phyloP scores from a whole-genome alignment of 2,113 vertebrate genomes.

The Aegithalos caudatus region DNA sequence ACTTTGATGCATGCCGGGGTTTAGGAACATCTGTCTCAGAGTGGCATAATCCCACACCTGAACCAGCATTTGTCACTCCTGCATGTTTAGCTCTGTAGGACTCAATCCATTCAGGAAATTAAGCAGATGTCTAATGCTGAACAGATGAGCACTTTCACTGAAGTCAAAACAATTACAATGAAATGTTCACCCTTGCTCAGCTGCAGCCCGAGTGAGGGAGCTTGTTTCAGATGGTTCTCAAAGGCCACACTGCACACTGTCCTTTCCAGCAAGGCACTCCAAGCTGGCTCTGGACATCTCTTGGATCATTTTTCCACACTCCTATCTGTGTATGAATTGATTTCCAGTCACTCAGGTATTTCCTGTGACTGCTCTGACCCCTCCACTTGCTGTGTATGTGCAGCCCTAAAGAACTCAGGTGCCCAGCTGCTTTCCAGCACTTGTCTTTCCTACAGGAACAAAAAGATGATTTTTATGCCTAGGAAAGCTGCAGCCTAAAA shows the following conservation, averaged over 20 bases:
- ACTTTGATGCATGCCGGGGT: not conserved
- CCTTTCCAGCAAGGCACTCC: not conserved
- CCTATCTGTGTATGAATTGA: not conserved
- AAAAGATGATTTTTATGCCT: not conserved
- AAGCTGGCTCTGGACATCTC: not conserved
- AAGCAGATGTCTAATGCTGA: not conserved
- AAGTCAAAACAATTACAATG: not conserved
- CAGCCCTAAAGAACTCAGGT: not conserved
- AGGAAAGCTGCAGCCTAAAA: not conserved
- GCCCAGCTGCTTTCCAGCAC: not conserved
- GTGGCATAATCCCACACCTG: not conserved
- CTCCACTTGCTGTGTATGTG: not conserved
- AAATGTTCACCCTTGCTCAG: not conserved
- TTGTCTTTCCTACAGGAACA: not conserved
- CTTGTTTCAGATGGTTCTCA: not conserved
- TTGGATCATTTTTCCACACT: not conserved
- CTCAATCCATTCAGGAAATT: constrained; percentile 4
- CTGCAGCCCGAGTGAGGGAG: not conserved
- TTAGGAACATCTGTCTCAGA: constrained; percentile 3
- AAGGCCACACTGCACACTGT: not conserved
- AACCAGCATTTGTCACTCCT: not conserved
- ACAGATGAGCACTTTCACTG: not conserved
- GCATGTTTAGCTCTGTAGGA: not conserved
- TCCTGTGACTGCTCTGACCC: not conserved
- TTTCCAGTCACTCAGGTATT: not conserved